Evolutionary conservation across 2,113 vertebrate genomes (phyloP), one percentile per base, ranked within the genome.

Genomic region (Laticauda laticaudata): DNA sequence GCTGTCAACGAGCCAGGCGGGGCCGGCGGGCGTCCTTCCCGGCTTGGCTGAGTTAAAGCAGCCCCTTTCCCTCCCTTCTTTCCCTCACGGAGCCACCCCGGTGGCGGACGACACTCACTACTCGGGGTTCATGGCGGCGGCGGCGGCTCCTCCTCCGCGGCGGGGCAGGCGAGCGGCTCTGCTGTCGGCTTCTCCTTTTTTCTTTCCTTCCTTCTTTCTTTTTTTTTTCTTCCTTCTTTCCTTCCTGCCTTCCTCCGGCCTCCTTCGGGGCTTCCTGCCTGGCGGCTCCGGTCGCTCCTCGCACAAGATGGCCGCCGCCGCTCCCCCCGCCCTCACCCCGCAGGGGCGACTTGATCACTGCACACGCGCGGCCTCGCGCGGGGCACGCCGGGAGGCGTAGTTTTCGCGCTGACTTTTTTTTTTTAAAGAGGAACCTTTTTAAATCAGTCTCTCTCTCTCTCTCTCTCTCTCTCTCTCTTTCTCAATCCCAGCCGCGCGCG

Each of bases 281-380:
- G 43, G 64, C 91, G 29, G 51, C 18, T 59, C 88, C 88, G 69
- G 88, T 92, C 92, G 69, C 92, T 90, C 39, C 92, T 90, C 69
- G 48, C 55, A 81, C 92, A 93, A 93, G 92, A 93, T 93, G 92
- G 92, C 92, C 88, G 88, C 92, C 51, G 23, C 91, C 24, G 24
- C 59, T 61, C 2, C 10, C 69, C 54, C 75, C 92, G 88, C 90
- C 61, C 89, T 64, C 11, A n/a, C 51, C 59, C 64, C 64, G n/a
- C 43, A 61, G 45, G 88, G 34, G 69, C 88, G 88, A 90, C 75
- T 90, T 89, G 54, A 53, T 21, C 45, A 61, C n/a, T 2, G 55
- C 92, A 88, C 88, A 93, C 43, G 92, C 92, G 88, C 61, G 12
- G 3, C 0, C 20, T 8, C 20, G 29, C 85, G 43, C 20, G 23